Evolutionary conservation across 2,888 invertebrate genomes (phyloP), one percentile per base, ranked within the genome.

Genomic region (Odontothrips loti): DNA sequence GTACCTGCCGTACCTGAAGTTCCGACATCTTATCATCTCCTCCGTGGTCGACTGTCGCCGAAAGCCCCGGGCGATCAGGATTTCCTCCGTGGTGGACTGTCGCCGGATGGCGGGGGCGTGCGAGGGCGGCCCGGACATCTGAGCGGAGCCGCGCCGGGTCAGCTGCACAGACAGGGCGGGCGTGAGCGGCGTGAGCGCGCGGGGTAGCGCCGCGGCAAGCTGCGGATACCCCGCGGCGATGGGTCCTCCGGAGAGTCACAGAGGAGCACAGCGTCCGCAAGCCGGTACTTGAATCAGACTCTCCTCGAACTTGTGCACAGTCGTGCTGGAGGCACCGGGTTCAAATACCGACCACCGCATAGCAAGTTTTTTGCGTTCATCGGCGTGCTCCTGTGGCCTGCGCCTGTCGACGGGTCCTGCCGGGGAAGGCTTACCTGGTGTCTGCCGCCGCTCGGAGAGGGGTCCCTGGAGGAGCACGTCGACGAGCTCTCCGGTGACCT

Each of bases 51-150:
- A 95, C 86, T 96, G 96, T 20, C 96, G 90, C 0, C 96, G 91
- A 87, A 96, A 96, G 2, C 96, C 96, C 81, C 96, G 91, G 0
- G 96, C 95, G 85, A 96, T 96, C 75, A 96, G 88, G 85, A 96
- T 96, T 88, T 96, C 96, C 87, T 96, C 96, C 0, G 96, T 96
- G 20, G 96, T 96, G 47, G 96, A 96, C 88, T 96, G 96, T 82
- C 96, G 90, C 82, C 96, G 89, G 82, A 95, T 94, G 84, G 94
- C 91, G 12, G 95, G 94, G 68, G 93, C 89, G 85, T 92, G 90
- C 82, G 90, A 85, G 0, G 87, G 85, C 84, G 90, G 85, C n/a
- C 68, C 68, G 68, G 68, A 68, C 68, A 68, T 68, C 68, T 68
- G 68, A 23, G 68, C 68, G 68, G 68, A 68, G 68, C 68, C 23